A percentile compares a stretch with the other conserved stretches of the same genome.
These are phyloP conservation scores for Alligator sinensis DNA, from an alignment of 2,113 vertebrate species.

Conservation along the genomic window DNA sequence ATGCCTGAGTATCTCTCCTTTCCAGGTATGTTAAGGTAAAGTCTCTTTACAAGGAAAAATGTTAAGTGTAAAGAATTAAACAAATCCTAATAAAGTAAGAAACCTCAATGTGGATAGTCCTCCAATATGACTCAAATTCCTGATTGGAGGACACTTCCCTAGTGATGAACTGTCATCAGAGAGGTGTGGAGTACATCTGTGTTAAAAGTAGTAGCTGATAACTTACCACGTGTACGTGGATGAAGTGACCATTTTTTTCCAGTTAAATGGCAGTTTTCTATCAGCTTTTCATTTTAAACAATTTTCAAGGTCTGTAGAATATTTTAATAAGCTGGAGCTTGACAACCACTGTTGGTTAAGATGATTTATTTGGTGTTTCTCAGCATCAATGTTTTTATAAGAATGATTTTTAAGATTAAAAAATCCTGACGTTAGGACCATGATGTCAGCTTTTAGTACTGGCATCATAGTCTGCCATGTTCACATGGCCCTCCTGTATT, in stretches of 20 bases:
- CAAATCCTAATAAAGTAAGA: neutral
- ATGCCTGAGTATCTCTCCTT: neutral
- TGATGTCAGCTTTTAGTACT: neutral
- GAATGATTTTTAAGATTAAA: neutral
- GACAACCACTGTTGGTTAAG: neutral
- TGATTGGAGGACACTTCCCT: neutral
- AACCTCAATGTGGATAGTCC: neutral
- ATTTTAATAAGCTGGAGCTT: neutral
- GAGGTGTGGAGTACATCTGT: neutral
- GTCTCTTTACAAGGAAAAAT: slow-evolving; percentile 9
- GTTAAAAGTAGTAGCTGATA: neutral
- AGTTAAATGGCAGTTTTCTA: neutral
- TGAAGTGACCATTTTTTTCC: neutral
- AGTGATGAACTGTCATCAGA: neutral
- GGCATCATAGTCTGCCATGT: neutral
- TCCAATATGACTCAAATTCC: neutral
- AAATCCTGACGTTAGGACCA: neutral
- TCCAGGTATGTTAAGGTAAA: neutral
- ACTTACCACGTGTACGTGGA: neutral
- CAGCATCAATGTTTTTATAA: neutral
- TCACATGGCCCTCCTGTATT: neutral
- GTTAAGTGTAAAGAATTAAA: neutral
- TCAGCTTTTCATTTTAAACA: neutral
- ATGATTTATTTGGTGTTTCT: neutral
- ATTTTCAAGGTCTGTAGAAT: neutral